Evolutionary conservation across 2,113 vertebrate genomes (phyloP).

Genomic region (Ciconia boyciana): DNA sequence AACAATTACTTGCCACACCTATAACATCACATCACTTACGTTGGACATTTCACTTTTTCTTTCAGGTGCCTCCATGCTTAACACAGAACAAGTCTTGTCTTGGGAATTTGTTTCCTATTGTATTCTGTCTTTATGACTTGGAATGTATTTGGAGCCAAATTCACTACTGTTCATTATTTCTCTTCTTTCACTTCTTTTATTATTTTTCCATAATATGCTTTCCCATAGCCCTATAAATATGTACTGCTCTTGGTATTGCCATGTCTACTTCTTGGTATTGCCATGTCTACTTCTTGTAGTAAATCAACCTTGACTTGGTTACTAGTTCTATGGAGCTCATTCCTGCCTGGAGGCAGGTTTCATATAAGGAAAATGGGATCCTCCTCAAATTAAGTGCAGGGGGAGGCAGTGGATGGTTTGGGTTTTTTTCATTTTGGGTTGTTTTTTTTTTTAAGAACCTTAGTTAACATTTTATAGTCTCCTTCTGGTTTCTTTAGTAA

Average conservation of each 20-base stretch:
- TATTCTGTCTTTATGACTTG: background rate
- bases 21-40: background rate
- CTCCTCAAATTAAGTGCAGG: background rate
- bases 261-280: background rate
- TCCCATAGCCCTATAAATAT: background rate
- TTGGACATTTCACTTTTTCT: background rate
- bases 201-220: background rate
- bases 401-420: background rate
- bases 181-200: background rate
- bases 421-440: background rate
- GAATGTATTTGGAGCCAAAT: background rate
- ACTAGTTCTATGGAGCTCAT: background rate
- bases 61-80: background rate
- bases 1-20: background rate
- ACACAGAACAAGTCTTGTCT: background rate
- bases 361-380: background rate
- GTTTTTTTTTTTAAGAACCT: background rate
- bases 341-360: background rate
- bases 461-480: background rate
- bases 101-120: background rate
- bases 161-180: background rate
- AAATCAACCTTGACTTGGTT: background rate
- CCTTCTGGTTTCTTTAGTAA: background rate
- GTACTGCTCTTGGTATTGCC: background rate
- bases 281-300: background rate